Percentiles rank a stretch among this genome's conserved stretches.
phyloP scores from a whole-genome alignment of 2,797 vertebrate species.

The Tragopan temminckii region DNA sequence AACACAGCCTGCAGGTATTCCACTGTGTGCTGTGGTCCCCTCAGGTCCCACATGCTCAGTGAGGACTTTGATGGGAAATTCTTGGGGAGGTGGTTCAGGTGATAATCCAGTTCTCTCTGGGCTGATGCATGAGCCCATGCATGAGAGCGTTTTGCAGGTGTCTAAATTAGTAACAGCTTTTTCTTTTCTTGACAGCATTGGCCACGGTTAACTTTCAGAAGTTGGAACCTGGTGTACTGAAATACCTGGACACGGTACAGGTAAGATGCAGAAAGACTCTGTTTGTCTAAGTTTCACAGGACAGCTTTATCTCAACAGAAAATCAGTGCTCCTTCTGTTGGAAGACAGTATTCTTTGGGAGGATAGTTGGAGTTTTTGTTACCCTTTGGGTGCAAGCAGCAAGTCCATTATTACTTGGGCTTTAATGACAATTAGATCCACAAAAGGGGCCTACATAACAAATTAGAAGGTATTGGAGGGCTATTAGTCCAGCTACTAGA shows the following conservation, averaged over 20 bases:
- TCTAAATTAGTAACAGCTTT: neutral
- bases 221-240: constrained; percentile 80
- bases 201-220: constrained; percentile 89
- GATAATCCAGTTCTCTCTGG: neutral
- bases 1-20: neutral
- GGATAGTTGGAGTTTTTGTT: neutral
- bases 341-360: neutral
- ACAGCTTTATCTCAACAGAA: neutral
- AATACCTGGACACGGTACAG: constrained; percentile 84
- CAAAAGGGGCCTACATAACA: neutral
- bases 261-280: constrained; percentile 72
- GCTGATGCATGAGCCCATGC: neutral
- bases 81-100: neutral
- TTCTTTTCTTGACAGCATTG: constrained; percentile 80
- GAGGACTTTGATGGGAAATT: neutral
- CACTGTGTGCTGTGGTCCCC: neutral
- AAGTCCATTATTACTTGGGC: neutral
- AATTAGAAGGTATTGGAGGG: neutral
- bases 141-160: neutral
- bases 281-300: neutral
- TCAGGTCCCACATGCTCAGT: neutral
- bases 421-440: neutral
- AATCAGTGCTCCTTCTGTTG: neutral
- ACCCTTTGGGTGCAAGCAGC: neutral
- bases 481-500: neutral